Base-by-base conservation (phyloP, 2,888 invertebrate genomes). In the Hedya salicella region DNA sequence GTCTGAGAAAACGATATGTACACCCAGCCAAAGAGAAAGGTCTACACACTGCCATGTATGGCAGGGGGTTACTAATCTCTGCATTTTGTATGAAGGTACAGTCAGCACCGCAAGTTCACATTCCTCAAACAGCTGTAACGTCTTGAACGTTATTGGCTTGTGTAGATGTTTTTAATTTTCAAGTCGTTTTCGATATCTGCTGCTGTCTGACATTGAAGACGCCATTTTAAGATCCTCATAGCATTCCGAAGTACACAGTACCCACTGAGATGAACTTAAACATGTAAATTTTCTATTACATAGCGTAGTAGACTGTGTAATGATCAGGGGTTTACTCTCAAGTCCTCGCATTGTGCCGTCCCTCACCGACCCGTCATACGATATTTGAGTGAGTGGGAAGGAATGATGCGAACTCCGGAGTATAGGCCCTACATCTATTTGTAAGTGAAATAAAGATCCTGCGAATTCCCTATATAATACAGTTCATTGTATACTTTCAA, bases 211-310 rank as follows among this genome's bases (percentile, higher is more conserved):
- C 25, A 25, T 25, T 0, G 25, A 25, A 25, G 25, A n/a, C n/a
- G 25, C 25, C 4, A 25, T 25, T 25, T 25, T 6, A 25, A 25
- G 25, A 6, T 25, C 25, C 25, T 6, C 6, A 6, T 25, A 6
- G 25, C 25, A 25, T 25, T 25, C 25, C 25, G 25, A 6, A 25
- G 25, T 25, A 25, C 6, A 36, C 11, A 36, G 11, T 13, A 36
- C 9, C 36, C 11, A 36, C 11, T 2, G 9, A 36, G 3, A 25
- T 4, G 25, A 25, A 25, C 8, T 25, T 16, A 30, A 30, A 50
- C 25, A 50, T 50, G 13, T 52, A 30, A 53, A 53, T 53, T 17
- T 53, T 53, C 36, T 53, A 53, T 19, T 53, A 39, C 19, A 39
- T 13, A 13, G 14, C 16, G 30, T 54, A 54, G 44, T 56, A 21